Evolutionary conservation across 2,797 vertebrate species (phyloP).

Genomic region (Chanos chanos): DNA sequence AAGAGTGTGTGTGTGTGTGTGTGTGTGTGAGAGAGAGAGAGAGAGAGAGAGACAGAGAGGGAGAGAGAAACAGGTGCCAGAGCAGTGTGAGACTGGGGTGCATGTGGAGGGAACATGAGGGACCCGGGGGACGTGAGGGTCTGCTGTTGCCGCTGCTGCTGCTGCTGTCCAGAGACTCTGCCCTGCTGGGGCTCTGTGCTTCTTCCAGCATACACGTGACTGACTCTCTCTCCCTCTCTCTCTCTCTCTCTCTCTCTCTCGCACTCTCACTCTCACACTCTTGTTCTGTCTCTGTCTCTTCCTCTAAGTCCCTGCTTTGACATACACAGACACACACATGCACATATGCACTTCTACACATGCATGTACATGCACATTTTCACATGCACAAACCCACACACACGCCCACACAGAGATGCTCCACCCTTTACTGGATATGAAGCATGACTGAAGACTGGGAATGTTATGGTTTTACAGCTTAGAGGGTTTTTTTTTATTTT

Average conservation of each 20-base stretch:
- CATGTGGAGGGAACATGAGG: slow-evolving; percentile 48
- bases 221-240: slow-evolving; percentile 37
- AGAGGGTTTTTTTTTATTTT: slow-evolving; percentile 15
- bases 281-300: slow-evolving; percentile 20
- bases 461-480: slow-evolving; percentile 13
- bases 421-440: not conserved
- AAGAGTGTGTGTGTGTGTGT: too few species aligned
- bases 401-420: slow-evolving; percentile 10
- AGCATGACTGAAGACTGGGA: not conserved
- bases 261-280: slow-evolving; percentile 35
- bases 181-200: slow-evolving; percentile 51
- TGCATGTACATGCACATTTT: slow-evolving; percentile 16
- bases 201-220: slow-evolving; percentile 63
- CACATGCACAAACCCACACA: slow-evolving; percentile 30
- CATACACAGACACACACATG: slow-evolving; percentile 3
- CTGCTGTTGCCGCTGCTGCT: slow-evolving; percentile 37
- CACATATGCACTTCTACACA: slow-evolving; percentile 19
- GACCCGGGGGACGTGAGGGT: slow-evolving; percentile 44
- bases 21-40: too few species aligned
- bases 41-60: not conserved
- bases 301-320: not conserved
- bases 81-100: slow-evolving; percentile 34
- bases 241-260: slow-evolving; percentile 42
- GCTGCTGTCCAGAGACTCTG: slow-evolving; percentile 45
- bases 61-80: slow-evolving; percentile 50